Conservation (phyloP, 2,113 vertebrate species). For the Neolamprologus cancellatus region DNA sequence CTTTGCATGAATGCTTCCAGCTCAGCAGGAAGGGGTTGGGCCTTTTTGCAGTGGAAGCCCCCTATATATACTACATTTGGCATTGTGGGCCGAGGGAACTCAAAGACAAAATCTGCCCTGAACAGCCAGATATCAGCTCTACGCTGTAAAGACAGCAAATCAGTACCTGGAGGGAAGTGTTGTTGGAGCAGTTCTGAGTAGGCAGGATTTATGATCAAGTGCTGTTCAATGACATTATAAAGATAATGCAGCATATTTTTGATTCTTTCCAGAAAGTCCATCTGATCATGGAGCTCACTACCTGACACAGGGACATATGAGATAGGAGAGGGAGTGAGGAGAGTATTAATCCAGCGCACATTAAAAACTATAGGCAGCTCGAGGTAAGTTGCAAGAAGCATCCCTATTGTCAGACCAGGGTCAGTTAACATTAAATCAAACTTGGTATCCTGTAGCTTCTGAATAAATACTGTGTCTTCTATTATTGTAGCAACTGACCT, state of each 20-base stretch:
- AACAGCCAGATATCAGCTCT: conserved; percentile 69
- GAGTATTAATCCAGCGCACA: conserved; percentile 63
- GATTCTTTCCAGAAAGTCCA: conserved; percentile 61
- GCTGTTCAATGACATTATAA: conserved; percentile 1
- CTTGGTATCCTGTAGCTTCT: conserved; percentile 24
- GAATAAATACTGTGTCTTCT: conserved; percentile 49
- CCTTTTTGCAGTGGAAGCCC: conserved; percentile 66
- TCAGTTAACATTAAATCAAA: conserved; percentile 74
- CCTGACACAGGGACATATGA: conserved; percentile 65
- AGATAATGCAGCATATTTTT: conserved; percentile 61
- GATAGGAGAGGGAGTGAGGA: conserved; percentile 43
- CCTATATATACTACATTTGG: conserved; percentile 70
- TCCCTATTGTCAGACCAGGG: conserved; percentile 52
- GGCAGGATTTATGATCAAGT: conserved; percentile 34
- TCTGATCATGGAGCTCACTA: conserved; percentile 57
- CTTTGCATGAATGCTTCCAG: neutral
- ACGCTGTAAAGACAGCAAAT: conserved; percentile 52
- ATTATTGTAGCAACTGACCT: conserved; percentile 27
- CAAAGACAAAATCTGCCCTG: conserved; percentile 64
- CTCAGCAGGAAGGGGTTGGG: rapidly evolving
- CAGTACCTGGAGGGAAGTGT: conserved; percentile 62
- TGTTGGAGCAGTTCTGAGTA: conserved; percentile 53
- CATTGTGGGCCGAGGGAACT: conserved; percentile 67
- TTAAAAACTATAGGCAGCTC: conserved; percentile 70
- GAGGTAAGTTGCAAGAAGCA: conserved; percentile 65